Base-by-base conservation (phyloP, 2,113 vertebrate species). In the Megaleporinus macrocephalus region DNA sequence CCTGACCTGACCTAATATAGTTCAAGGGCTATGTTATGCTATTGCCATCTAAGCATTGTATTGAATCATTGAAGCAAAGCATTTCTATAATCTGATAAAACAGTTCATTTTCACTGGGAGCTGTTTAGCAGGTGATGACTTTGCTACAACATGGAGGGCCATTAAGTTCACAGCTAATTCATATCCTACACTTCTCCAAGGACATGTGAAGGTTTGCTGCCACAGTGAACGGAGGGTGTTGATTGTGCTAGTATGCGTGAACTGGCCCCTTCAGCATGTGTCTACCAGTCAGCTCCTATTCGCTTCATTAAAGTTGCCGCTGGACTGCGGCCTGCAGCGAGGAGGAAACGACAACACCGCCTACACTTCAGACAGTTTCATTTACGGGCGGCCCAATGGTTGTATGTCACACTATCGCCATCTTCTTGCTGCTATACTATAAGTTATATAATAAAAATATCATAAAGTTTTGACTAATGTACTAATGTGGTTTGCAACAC, bases 271-370 rank as follows among this genome's bases (percentile, higher is more conserved):
- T 82, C 70, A 84, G 90, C 88, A 22, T 88, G 89, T 91, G 90
- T 91, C 91, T 90, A 87, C 84, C 80, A 86, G 91, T 91, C 92
- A 86, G 85, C 90, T 89, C 81, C 85, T 85, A 87, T 87, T 91
- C 91, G 91, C 12, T 81, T 85, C 30, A 44, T 41, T 14, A 70
- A 9, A 70, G 33, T 61, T 70, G 80, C 85, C 82, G 4, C 61
- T 62, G 57, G 83, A 61, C 62, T 5, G 15, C 66, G 47, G 86
- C 80, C 16, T 33, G 36, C 30, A 22, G 18, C 9, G 65, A 69
- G n/a, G 65, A 70, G 29, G 55, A 41, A n/a, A 59, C 29, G 33
- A 70, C 53, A 66, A 70, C 53, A 66, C 5, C 12, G 44, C n/a
- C 12, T 12, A 62, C 47, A 66, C 63, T 68, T n/a, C 49, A 78